Evolutionary conservation across 2,888 invertebrate species (phyloP), one percentile per base, ranked within the genome.

Genomic region (Dilophus febrilis): DNA sequence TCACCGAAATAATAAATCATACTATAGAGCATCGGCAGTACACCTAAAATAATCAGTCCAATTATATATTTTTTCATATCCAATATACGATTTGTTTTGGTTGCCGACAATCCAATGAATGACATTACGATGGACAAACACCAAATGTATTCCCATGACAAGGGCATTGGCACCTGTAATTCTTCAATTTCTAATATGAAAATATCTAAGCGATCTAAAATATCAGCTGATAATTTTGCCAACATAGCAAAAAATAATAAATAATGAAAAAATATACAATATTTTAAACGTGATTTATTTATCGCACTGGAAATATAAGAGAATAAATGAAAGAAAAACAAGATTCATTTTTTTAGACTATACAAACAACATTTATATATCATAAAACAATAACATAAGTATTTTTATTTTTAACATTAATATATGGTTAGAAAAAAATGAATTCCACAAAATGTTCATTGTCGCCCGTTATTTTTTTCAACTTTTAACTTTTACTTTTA

Each of bases 171-270:
- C 63, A 95, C 78, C 65, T 84, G 80, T 48, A 92, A 66, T 61
- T 91, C 90, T 64, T 92, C 90, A 54, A 95, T 82, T 65, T 88
- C 86, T 59, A 94, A 70, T 54, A 91, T 83, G 63, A 92, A 91
- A 61, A 94, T 78, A 61, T 94, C 92, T 52, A 94, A 70, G 58
- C 81, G 79, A 64, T 94, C 91, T 51, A 92, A 72, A 54, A 94
- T 80, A 60, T 87, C 90, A 14, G 90, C 85, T 8, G 85, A 82
- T 48, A 95, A 70, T 64, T 94, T 92, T 38, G 86, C 77, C 57
- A 90, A 63, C 88, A 95, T 88, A 49, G 80, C 72, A 58, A 91
- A 74, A 61, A 87, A 87, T 52, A 95, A 68, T 46, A 90, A 64
- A 55, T 87, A 81, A 64, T 97, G 97, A 64, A 88, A 82, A 66